Conservation (phyloP, 2,113 vertebrate genomes). For the Hymenochirus boettgeri region DNA sequence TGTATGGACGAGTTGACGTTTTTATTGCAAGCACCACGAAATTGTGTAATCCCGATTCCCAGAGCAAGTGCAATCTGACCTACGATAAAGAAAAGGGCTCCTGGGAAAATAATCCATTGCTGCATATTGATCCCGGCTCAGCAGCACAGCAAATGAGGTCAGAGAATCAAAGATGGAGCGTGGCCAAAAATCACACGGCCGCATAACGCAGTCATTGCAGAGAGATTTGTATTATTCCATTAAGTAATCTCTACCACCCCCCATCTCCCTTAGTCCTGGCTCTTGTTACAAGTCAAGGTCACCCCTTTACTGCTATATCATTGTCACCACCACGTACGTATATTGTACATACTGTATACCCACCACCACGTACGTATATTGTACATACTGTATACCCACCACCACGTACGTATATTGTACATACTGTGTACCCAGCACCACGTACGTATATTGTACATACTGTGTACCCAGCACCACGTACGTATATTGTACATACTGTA, state of each 20-base stretch:
- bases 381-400: too few species aligned
- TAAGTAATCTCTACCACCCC: conserved; percentile 18
- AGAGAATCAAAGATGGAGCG: conserved; percentile 42
- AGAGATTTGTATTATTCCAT: conserved; percentile 38
- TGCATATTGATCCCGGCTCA: conserved; percentile 21
- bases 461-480: too few species aligned
- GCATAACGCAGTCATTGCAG: conserved; percentile 21
- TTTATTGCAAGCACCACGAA: too few species aligned
- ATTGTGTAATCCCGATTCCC: too few species aligned
- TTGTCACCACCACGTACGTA: conserved; percentile 41
- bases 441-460: too few species aligned
- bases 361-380: too few species aligned
- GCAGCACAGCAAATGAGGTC: conserved; percentile 10
- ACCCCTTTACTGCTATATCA: conserved; percentile 24
- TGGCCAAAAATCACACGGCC: conserved; percentile 30
- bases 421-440: too few species aligned
- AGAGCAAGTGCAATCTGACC: conserved; percentile 35
- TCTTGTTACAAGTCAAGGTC: not conserved
- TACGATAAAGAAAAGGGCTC: conserved; percentile 42
- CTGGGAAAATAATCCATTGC: conserved; percentile 37
- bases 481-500: too few species aligned
- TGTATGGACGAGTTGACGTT: too few species aligned
- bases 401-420: too few species aligned
- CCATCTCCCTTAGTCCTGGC: not conserved
- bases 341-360: too few species aligned